Evolutionary conservation across 2,797 vertebrate species (phyloP).

Genomic region (Falco peregrinus): DNA sequence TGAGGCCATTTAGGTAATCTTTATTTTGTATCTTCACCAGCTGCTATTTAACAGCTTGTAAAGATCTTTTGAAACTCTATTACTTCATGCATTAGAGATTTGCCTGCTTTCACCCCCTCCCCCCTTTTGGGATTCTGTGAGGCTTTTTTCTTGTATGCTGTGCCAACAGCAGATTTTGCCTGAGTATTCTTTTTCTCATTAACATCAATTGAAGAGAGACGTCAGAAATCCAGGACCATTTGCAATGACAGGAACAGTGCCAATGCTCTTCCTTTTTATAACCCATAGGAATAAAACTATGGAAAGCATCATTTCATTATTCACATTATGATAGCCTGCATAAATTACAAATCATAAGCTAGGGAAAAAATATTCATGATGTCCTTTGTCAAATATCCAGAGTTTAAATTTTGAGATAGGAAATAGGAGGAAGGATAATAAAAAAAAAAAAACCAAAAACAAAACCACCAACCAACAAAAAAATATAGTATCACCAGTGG

Average conservation of each 20-base stretch:
- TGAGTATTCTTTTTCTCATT: conserved; percentile 59
- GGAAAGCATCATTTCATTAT: conserved; percentile 63
- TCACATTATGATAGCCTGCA: conserved; percentile 46
- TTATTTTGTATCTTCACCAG: conserved; percentile 8
- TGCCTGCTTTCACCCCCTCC: conserved; percentile 19
- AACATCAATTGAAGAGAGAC: conserved; percentile 64
- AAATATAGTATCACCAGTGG: background rate
- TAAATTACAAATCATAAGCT: conserved; percentile 36
- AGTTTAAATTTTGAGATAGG: conserved; percentile 13
- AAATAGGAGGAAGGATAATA: background rate
- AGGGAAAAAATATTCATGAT: background rate
- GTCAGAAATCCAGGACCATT: conserved; percentile 64
- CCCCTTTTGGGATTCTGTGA: conserved; percentile 43
- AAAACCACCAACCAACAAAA: no score
- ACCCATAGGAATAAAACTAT: conserved; percentile 62
- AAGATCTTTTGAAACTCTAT: conserved; percentile 59
- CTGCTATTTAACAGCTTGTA: conserved; percentile 51
- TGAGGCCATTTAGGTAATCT: conserved; percentile 16
- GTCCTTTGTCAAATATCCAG: background rate
- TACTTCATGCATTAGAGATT: conserved; percentile 55
- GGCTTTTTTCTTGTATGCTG: conserved; percentile 44
- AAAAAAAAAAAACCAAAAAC: no score
- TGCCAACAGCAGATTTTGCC: conserved; percentile 61
- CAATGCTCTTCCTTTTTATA: conserved; percentile 52
- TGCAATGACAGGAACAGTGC: conserved; percentile 65